Evolutionary conservation across 1,140 invertebrate species (phyloP).

Genomic region (Phortica variegata): DNA sequence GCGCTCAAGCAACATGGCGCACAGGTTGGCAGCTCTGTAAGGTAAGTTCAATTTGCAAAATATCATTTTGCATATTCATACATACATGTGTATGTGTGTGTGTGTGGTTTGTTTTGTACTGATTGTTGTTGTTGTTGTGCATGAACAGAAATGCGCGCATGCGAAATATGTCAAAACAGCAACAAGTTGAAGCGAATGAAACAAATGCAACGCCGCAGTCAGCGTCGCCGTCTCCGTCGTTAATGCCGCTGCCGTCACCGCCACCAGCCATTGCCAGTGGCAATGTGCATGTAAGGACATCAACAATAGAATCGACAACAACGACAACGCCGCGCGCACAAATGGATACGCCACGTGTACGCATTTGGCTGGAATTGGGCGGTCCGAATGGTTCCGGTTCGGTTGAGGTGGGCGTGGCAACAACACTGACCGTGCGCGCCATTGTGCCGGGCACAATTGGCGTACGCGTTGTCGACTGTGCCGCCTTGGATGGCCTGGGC

Average conservation of each 20-base stretch:
- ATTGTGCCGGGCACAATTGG: constrained; percentile 70
- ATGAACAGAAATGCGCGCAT: constrained; percentile 55
- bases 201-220: neutral
- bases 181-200: constrained; percentile 25
- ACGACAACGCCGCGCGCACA: constrained; percentile 1
- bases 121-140: neutral
- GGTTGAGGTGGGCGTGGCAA: constrained; percentile 71
- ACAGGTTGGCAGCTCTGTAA: neutral
- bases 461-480: constrained; percentile 70
- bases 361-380: constrained; percentile 72
- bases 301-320: neutral
- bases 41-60: constrained; percentile 11
- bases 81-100: neutral
- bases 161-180: constrained; percentile 11
- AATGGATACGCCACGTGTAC: constrained; percentile 48
- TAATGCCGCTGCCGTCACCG: too few species aligned
- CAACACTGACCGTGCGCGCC: constrained; percentile 67
- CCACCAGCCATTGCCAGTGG: too few species aligned
- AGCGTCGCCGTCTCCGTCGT: neutral
- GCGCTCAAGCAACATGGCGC: too few species aligned
- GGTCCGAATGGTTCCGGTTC: constrained; percentile 57
- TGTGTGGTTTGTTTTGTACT: neutral
- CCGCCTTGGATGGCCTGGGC: constrained; percentile 72
- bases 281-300: too few species aligned
- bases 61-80: neutral